Percentiles rank a stretch among this genome's conserved stretches.
Evolutionary conservation across 2,797 vertebrate genomes (phyloP).

Genomic region (Spatula versicolor): DNA sequence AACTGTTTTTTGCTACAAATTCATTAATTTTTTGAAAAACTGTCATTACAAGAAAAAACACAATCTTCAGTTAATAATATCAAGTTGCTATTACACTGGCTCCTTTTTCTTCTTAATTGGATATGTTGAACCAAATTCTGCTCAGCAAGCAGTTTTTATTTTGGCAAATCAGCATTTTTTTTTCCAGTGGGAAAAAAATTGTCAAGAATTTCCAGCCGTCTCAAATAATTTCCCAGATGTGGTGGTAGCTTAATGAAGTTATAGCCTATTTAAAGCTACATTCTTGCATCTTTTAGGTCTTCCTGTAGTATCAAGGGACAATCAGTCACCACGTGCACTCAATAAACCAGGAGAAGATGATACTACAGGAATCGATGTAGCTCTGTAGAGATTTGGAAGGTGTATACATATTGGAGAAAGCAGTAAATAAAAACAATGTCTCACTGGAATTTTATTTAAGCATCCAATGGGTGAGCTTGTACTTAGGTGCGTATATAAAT

Average conservation of each 20-base stretch:
- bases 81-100: background rate
- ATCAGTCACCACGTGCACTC: conserved; percentile 44
- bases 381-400: conserved; percentile 38
- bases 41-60: conserved; percentile 45
- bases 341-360: conserved; percentile 12
- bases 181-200: background rate
- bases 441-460: background rate
- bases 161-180: conserved; percentile 27
- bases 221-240: background rate
- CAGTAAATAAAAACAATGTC: conserved; percentile 53
- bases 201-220: background rate
- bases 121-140: conserved; percentile 3
- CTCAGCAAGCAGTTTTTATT: conserved; percentile 21
- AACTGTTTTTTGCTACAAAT: background rate
- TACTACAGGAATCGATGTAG: conserved; percentile 22
- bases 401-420: background rate
- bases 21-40: conserved; percentile 59
- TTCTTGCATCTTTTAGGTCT: background rate
- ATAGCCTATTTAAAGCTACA: background rate
- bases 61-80: conserved; percentile 48
- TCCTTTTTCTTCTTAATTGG: conserved; percentile 52
- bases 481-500: conserved; percentile 1
- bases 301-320: conserved; percentile 13
- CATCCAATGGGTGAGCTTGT: conserved; percentile 3
- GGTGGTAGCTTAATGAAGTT: background rate